phyloP scores from a whole-genome alignment of 2,888 invertebrate species.

The Colostygia pectinataria region DNA sequence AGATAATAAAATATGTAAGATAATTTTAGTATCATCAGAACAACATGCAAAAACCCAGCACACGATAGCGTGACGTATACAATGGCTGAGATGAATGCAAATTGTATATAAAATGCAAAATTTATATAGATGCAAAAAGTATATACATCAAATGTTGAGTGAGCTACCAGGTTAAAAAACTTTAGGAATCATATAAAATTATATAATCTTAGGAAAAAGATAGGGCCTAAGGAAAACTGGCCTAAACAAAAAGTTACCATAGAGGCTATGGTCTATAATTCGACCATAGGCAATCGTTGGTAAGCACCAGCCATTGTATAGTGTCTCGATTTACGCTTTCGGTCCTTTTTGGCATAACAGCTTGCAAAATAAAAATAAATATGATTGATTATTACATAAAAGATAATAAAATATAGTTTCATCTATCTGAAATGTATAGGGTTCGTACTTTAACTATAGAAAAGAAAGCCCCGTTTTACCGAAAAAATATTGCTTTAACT shows the following conservation, averaged over 20 bases:
- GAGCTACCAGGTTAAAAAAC: constrained; percentile 14
- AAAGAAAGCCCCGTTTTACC: too few relatives aligned
- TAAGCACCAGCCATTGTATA: constrained; percentile 71
- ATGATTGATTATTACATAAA: constrained; percentile 15
- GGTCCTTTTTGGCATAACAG: constrained; percentile 66
- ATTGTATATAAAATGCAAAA: constrained; percentile 10
- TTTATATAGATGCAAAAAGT: constrained; percentile 9
- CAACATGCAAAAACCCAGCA: constrained; percentile 39
- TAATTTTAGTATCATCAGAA: constrained; percentile 45
- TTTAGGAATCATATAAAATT: not conserved
- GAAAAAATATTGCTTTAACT: too few relatives aligned
- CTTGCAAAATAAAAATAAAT: constrained; percentile 67
- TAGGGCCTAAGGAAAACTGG: constrained; percentile 21
- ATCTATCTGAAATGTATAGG: too few relatives aligned
- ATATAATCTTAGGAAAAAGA: constrained; percentile 7
- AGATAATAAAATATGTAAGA: not conserved
- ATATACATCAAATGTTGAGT: constrained; percentile 12
- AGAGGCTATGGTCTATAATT: constrained; percentile 48
- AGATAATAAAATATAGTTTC: too few relatives aligned
- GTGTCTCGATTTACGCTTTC: constrained; percentile 64
- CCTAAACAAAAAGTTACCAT: constrained; percentile 52
- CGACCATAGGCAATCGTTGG: constrained; percentile 65
- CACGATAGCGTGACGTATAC: constrained; percentile 56
- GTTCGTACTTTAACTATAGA: too few relatives aligned
- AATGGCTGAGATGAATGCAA: constrained; percentile 48